Conservation (phyloP, 2,888 invertebrate species). For the Xanthia icteritia region DNA sequence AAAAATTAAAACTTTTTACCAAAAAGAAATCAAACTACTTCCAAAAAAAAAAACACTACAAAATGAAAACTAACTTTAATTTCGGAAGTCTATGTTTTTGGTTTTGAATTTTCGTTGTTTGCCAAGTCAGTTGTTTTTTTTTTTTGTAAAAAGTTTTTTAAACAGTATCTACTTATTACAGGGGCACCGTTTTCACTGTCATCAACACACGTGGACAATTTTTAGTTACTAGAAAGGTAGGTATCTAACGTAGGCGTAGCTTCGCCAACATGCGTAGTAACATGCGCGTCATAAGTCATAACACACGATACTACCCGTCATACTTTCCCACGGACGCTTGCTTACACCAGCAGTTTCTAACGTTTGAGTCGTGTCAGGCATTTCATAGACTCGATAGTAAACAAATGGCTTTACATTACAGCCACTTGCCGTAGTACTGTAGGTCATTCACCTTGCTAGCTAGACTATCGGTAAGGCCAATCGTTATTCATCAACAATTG, state of each 20-base stretch:
- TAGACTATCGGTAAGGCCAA: conserved; percentile 16
- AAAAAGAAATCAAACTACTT: too few species aligned
- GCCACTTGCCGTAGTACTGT: not conserved
- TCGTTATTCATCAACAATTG: conserved; percentile 29
- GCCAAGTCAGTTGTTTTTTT: too few species aligned
- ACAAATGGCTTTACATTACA: conserved; percentile 28
- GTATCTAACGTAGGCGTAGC: conserved; percentile 2
- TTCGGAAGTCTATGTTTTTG: too few species aligned
- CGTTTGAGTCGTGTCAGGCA: conserved; percentile 14
- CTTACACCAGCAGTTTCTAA: conserved; percentile 25
- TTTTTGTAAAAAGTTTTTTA: too few species aligned
- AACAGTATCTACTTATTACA: too few species aligned
- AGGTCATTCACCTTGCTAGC: conserved; percentile 39
- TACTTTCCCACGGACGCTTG: conserved; percentile 43
- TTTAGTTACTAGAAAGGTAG: not conserved
- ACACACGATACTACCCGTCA: conserved; percentile 1
- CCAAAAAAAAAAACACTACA: too few species aligned
- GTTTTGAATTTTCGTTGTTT: too few species aligned
- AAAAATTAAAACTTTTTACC: too few species aligned
- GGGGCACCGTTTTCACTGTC: not conserved
- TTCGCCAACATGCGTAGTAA: not conserved
- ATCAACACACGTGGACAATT: not conserved
- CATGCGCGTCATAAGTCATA: not conserved
- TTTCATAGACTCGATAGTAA: conserved; percentile 34
- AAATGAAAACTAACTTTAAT: too few species aligned